phyloP scores from a whole-genome alignment of 2,888 invertebrate genomes.

The Leucophora obtusa region DNA sequence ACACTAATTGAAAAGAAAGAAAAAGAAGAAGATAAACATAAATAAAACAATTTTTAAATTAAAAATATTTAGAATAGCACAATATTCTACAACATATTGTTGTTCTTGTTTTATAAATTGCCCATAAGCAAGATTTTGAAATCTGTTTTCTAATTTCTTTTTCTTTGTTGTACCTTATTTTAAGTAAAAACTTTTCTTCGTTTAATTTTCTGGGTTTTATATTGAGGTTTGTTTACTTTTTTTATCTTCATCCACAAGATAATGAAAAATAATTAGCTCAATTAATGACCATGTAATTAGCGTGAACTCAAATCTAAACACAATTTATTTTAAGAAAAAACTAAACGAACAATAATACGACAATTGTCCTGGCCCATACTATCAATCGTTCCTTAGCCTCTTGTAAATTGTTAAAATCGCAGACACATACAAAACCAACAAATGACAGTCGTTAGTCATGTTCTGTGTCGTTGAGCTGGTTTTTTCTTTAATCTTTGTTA shows the following conservation, averaged over 20 bases:
- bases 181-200: not conserved
- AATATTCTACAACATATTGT: not conserved
- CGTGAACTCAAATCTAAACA: conserved; percentile 67
- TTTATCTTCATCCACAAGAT: conserved; percentile 16
- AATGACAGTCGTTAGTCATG: conserved; percentile 49
- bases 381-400: not conserved
- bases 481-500: conserved; percentile 33
- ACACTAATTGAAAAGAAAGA: not conserved
- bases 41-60: conserved; percentile 15
- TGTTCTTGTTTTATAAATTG: not conserved
- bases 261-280: conserved; percentile 68
- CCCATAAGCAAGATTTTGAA: conserved; percentile 17
- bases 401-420: conserved; percentile 16
- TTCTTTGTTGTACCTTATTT: conserved; percentile 2
- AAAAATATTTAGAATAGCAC: not conserved
- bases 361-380: not conserved
- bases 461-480: conserved; percentile 27
- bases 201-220: not conserved
- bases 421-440: conserved; percentile 27
- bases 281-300: conserved; percentile 70
- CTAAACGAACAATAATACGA: conserved; percentile 1
- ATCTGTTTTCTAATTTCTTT: conserved; percentile 34
- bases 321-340: conserved; percentile 42
- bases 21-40: conserved; percentile 4
- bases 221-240: not conserved